Base-by-base conservation (phyloP, 1,140 invertebrate species). In the Pantala flavescens region DNA sequence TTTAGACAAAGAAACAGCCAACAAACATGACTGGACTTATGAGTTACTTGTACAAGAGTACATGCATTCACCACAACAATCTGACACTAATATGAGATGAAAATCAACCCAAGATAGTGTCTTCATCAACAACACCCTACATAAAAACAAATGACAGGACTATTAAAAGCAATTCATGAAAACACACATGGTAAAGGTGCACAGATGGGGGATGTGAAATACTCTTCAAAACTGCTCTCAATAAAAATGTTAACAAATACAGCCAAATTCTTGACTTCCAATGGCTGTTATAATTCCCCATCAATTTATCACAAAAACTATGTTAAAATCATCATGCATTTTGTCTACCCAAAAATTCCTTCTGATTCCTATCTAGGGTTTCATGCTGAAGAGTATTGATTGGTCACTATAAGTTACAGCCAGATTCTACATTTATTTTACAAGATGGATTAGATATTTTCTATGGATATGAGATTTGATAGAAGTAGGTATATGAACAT, bases 81-180 rank as follows among this genome's bases (percentile, higher is more conserved):
- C 49, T 63, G 49, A 63, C 49, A 63, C 49, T 63, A 63, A 63
- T 63, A 21, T 16, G 49, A 63, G 49, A 63, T 63, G 49, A 63
- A 16, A 63, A 63, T 63, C 49, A 63, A 63, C 49, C 49, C 49
- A 63, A 21, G n/a, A 16, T 63, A 63, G 14, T 63, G 14, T 63
- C 49, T 63, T 16, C n/a, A 63, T 21, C 49, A 16, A 63, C 49
- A 63, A 21, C n/a, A 63, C n/a, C 49, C 49, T 63, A 63, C 49
- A 63, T 21, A 63, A 21, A 36, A 63, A 63, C 49, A 63, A 3
- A 63, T 63, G 49, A 63, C 49, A 63, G 5, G n/a, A 21, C 49
- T 19, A 21, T 63, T 63, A 63, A 36, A 36, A 63, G 49, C 49
- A 63, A 63, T 21, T 63, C 16, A 21, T 63, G 49, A 63, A 63